Conservation (phyloP, 2,888 invertebrate genomes). For the Ommatoiulus sabulosus region DNA sequence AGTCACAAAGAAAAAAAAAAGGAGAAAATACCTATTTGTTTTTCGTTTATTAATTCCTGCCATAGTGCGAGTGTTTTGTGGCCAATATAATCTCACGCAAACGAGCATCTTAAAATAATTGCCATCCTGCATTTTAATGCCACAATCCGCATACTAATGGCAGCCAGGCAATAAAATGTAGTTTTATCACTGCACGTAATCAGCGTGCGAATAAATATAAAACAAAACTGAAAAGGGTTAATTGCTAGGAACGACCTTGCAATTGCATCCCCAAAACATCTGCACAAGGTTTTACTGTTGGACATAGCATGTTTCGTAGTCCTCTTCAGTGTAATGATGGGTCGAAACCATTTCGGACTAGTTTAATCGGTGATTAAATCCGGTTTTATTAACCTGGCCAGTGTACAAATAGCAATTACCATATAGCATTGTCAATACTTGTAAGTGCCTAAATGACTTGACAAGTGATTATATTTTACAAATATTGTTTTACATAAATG, state of each 20-base stretch:
- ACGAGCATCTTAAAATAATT: slow-evolving; percentile 22
- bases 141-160: background rate
- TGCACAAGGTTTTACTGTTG: too few relatives aligned
- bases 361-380: too few relatives aligned
- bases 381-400: too few relatives aligned
- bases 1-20: background rate
- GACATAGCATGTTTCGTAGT: too few relatives aligned
- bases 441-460: too few relatives aligned
- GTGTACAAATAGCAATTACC: too few relatives aligned
- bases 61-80: slow-evolving; percentile 5
- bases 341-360: too few relatives aligned
- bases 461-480: too few relatives aligned
- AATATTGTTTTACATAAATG: too few relatives aligned
- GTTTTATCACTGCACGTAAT: background rate
- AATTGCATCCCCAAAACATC: too few relatives aligned
- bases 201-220: background rate
- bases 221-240: slow-evolving; percentile 22
- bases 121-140: background rate
- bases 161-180: background rate
- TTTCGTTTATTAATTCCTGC: slow-evolving; percentile 32
- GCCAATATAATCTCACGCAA: background rate
- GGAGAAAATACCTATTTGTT: background rate
- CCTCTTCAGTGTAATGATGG: too few relatives aligned
- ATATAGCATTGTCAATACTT: too few relatives aligned
- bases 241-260: background rate